phyloP scores from a whole-genome alignment of 2,797 vertebrate genomes.

The Amblyopsis hoosieri region DNA sequence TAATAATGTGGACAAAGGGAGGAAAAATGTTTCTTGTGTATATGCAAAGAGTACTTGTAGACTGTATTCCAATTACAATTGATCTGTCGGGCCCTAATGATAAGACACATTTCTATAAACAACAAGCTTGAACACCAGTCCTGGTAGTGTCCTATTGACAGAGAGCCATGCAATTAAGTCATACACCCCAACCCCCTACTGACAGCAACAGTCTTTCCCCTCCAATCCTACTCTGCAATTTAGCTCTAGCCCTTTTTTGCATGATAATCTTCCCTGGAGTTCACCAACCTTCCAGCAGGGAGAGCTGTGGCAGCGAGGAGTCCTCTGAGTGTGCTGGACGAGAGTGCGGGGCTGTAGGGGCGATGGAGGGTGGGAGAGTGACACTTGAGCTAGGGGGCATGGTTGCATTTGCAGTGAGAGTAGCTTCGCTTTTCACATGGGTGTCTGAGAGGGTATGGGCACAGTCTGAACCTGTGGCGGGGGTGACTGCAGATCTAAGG shows the following conservation, averaged over 20 bases:
- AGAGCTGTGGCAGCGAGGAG: slow-evolving; percentile 72
- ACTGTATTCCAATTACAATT: slow-evolving; percentile 9
- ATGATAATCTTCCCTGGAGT: slow-evolving; percentile 67
- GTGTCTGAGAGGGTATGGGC: slow-evolving; percentile 21
- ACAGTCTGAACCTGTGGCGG: slow-evolving; percentile 9
- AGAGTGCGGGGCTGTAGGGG: slow-evolving; percentile 66
- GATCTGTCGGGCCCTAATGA: slow-evolving; percentile 43
- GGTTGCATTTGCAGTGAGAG: slow-evolving; percentile 26
- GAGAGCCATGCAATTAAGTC: slow-evolving; percentile 70
- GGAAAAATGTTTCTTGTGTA: neutral
- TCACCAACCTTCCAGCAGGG: slow-evolving; percentile 80
- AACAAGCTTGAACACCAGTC: slow-evolving; percentile 47
- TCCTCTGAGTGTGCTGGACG: slow-evolving; percentile 78
- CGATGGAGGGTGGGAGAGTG: slow-evolving; percentile 54
- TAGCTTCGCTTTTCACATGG: slow-evolving; percentile 30
- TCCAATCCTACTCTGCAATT: slow-evolving; percentile 41
- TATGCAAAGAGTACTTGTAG: neutral
- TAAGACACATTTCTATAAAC: slow-evolving; percentile 38
- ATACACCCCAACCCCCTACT: slow-evolving; percentile 40
- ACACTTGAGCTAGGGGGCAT: slow-evolving; percentile 34
- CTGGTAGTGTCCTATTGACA: slow-evolving; percentile 57
- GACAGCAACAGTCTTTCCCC: slow-evolving; percentile 39
- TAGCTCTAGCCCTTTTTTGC: slow-evolving; percentile 46
- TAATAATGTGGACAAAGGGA: too few relatives aligned
- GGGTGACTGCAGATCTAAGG: neutral